Evolutionary conservation across 2,888 invertebrate species (phyloP), one percentile per base, ranked within the genome.

Genomic region (Nyleta sp.): DNA sequence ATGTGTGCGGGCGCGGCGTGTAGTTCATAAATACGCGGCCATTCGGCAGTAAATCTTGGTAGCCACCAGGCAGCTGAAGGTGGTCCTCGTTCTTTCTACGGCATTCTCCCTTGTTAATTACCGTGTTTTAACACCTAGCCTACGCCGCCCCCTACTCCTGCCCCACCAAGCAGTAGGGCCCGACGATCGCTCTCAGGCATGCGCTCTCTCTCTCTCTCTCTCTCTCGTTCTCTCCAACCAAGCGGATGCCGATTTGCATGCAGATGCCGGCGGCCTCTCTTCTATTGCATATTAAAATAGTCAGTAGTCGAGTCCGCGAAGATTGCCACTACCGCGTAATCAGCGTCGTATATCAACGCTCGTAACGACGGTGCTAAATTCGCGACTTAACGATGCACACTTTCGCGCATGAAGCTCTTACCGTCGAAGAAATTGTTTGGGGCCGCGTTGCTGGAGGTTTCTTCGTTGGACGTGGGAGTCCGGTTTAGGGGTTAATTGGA

Each of bases 101-200:
- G 82, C 85, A 83, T 85, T 85, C 86, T 83, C 85, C 86, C 87
- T 89, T 89, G 88, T 90, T 90, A 90, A 90, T 90, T 90, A 89
- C 89, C 89, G 88, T 90, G 90, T 90, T 90, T 90, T 90, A 90
- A 90, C 90, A 89, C 90, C 90, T 90, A 88, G 83, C 84, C 64
- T 81, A 83, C 82, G 80, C 83, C 82, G 82, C 82, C 73, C 55
- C 64, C 65, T 65, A 53, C 70, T 60, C 59, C 48, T 53, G 18
- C 22, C 31, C n/a, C 22, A 18, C 24, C 31, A 35, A 53, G 31
- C 50, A n/a, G n/a, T n/a, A n/a, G n/a, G 72, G 55, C 48, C 57
- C 42, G 22, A n/a, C 22, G 52, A 64, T 64, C 22, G 73, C 65
- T 55, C 64, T 53, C 50, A 57, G 72, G 50, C 72, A 33, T 35